Evolutionary conservation across 1,140 invertebrate species (phyloP), one percentile per base, ranked within the genome.

Genomic region (Aphidius ervi): DNA sequence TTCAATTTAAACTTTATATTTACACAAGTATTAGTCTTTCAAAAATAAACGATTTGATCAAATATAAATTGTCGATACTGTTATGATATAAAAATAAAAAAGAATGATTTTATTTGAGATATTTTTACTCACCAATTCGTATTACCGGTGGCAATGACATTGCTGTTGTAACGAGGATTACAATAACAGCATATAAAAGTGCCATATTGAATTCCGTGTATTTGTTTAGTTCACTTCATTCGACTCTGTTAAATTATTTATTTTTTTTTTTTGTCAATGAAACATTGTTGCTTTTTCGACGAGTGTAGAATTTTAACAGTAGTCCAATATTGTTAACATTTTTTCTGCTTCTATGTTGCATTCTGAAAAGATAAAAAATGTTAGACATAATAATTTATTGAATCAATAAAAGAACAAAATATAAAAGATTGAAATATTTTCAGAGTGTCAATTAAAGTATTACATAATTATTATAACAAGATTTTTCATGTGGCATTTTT

Each of bases 141-240:
- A 87, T 83, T 65, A 87, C 85, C 50, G 85, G 85, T 59, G 85
- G 85, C 65, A 87, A 69, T 52, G 85, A 78, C 77, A 78, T 77
- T 63, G 72, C 75, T 68, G 75, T 77, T 65, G 76, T 74, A 63
- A 79, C 70, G 66, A 79, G 72, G 70, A 79, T 71, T 67, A 78
- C 73, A 65, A 79, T 78, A 66, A 80, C 63, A 68, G 70, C 76
- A 69, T 77, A 75, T 68, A 76, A 69, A 58, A 79, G 71, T 72
- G 75, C 77, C 77, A 80, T 79, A 71, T 69, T 78, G 73, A 60
- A 60, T 67, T 54, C 49, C 49, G 23, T 42, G 39, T 9, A 23
- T 47, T 49, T 39, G 49, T 47, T 41, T 54, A 74, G 65, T 66
- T 71, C 67, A 68, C 67, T 72, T 73, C 49, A 50, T 41, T 58